Base-by-base conservation (phyloP, 2,113 vertebrate species). In the Glaucomys volans region DNA sequence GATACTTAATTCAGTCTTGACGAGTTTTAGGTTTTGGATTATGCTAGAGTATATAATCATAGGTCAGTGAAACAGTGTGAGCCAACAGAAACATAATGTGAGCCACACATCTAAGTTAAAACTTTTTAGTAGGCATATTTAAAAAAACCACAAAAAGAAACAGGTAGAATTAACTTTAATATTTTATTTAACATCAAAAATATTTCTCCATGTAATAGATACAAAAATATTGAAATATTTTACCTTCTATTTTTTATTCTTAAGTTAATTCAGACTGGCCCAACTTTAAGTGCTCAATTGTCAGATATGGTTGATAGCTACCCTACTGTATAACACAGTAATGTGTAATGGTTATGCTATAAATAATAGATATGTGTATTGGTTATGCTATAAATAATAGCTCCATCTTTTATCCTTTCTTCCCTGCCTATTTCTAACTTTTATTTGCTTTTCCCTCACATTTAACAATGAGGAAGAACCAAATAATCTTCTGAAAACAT, bases 401-500 rank as follows among this genome's bases (percentile, higher is more conserved):
- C 50, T 94, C 20, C 22, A 52, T 52, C 66, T 88, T 74, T 92
- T 67, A 74, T 54, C 32, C 42, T 84, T 84, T 57, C 4, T 32
- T 66, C 35, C n/a, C 22, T 88, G 35, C 22, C 22, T 59, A 87
- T 69, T 89, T 93, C 50, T 94, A 54, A 72, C 12, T 79, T 47
- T 72, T 66, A 54, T 67, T 66, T 30, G 47, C 5, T 22, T 57
- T 20, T 57, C 22, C 20, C 54, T 57, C 59, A 82, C 28, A 75
- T 92, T 89, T 84, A 79, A 14, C n/a, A 64, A 87, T 20, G 88
- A 59, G 2, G 12, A 57, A 74, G 69, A 92, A 92, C 18, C n/a
- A 91, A 84, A 89, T 32, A 88, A 80, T 87, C 47, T 80, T 92
- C 79, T n/a, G 54, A 85, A 81, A 90, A 37, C n/a, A 75, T 74